These are phyloP conservation scores for Haemorhous mexicanus DNA, from an alignment of 2,113 vertebrate genomes.

Conservation along the genomic window DNA sequence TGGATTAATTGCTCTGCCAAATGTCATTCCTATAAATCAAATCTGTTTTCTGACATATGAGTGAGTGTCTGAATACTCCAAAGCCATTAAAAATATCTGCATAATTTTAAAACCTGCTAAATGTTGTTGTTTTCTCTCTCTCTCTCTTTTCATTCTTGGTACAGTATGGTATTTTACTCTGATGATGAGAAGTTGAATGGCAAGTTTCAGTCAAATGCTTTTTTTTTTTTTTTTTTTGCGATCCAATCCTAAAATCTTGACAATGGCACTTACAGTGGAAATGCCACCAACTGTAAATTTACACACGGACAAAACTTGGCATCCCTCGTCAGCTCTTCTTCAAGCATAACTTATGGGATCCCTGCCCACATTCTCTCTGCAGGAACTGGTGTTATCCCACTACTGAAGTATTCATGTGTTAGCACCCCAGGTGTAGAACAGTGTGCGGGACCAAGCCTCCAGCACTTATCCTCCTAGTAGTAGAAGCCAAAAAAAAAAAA, in stretches of 20 bases:
- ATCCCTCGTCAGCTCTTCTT: conserved; percentile 21
- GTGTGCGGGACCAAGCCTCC: neutral
- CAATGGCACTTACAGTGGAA: conserved; percentile 67
- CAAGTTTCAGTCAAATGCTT: conserved; percentile 65
- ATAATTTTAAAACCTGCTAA: conserved; percentile 77
- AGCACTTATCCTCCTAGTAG: neutral
- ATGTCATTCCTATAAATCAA: conserved; percentile 75
- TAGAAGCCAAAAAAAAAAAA: neutral
- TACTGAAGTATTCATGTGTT: conserved; percentile 24
- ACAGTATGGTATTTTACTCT: conserved; percentile 68
- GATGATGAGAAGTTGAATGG: conserved; percentile 68
- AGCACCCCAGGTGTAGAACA: neutral
- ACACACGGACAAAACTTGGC: conserved; percentile 57
- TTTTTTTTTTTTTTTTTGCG: neutral
- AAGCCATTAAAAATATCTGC: conserved; percentile 76
- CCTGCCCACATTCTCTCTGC: conserved; percentile 37
- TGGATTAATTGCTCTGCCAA: conserved; percentile 75
- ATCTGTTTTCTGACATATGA: conserved; percentile 77
- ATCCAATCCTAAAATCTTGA: conserved; percentile 66
- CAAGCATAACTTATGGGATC: conserved; percentile 46
- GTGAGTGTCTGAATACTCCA: conserved; percentile 73
- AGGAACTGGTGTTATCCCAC: conserved; percentile 29
- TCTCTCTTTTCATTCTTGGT: conserved; percentile 58
- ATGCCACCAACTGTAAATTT: conserved; percentile 66
- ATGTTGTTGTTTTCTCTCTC: conserved; percentile 68